Percentiles rank a stretch among this genome's conserved stretches.
Evolutionary conservation across 2,888 invertebrate species (phyloP).

Genomic region (Drosophila rubida): DNA sequence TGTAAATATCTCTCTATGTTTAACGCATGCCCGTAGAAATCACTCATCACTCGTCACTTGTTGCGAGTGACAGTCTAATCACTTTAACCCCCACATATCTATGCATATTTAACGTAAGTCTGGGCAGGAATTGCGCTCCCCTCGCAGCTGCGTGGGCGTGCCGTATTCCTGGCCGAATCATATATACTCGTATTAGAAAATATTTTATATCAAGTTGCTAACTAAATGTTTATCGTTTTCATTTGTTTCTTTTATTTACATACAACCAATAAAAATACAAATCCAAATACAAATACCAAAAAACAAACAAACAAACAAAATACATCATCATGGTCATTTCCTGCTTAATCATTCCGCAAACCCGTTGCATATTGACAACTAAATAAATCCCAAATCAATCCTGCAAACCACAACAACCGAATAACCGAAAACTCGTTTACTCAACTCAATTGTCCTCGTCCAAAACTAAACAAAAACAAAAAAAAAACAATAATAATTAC

Average conservation of each 20-base stretch:
- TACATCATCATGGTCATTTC: conserved; percentile 84
- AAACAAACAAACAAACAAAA: conserved; percentile 57
- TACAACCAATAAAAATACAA: conserved; percentile 65
- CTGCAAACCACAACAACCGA: conserved; percentile 45
- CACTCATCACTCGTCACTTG: conserved; percentile 14
- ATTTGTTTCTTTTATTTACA: conserved; percentile 83
- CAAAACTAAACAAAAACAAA: conserved; percentile 63
- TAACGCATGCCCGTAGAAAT: conserved; percentile 50
- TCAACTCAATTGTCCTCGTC: conserved; percentile 70
- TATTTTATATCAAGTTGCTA: conserved; percentile 81
- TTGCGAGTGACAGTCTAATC: conserved; percentile 4
- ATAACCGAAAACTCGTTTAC: conserved; percentile 26
- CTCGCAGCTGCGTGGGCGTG: conserved; percentile 25
- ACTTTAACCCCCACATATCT: neutral
- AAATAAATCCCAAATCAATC: conserved; percentile 22
- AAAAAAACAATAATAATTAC: conserved; percentile 28
- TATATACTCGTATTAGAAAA: conserved; percentile 28
- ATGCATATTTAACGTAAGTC: conserved; percentile 48
- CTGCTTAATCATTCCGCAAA: conserved; percentile 83
- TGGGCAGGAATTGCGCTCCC: conserved; percentile 43
- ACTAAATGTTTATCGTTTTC: conserved; percentile 84
- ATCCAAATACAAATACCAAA: conserved; percentile 43
- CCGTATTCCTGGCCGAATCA: too few relatives aligned
- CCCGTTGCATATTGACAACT: conserved; percentile 43
- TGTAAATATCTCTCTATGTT: conserved; percentile 45